A percentile compares a stretch with the other conserved stretches of the same genome.
Conservation (phyloP, 2,797 vertebrate species). For the Hoplostethus mediterraneus region DNA sequence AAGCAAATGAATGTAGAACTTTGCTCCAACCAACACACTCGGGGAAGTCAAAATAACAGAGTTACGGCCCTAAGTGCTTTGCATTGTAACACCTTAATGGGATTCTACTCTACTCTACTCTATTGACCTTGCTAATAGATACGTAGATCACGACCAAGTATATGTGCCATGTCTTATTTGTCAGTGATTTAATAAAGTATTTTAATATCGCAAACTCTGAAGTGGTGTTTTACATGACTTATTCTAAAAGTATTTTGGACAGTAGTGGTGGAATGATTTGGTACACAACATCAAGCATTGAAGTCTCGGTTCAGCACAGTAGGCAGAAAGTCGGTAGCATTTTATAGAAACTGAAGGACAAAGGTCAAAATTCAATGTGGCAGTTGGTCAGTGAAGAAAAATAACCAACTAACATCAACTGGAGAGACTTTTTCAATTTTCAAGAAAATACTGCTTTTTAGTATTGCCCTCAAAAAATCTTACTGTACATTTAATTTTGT, state of each 20-base stretch:
- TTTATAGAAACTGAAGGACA: no score
- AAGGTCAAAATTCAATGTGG: neutral
- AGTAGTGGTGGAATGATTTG: neutral
- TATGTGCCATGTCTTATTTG: slow-evolving; percentile 15
- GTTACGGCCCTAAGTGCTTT: neutral
- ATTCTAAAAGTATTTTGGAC: neutral
- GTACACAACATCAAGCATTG: neutral
- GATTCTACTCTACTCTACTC: neutral
- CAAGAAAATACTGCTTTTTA: no score
- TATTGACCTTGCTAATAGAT: neutral
- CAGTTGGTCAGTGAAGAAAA: neutral
- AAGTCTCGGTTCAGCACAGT: no score
- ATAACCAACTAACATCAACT: no score
- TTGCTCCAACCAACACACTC: neutral
- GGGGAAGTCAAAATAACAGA: neutral
- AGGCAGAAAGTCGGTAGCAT: neutral
- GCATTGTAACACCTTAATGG: neutral
- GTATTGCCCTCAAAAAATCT: neutral
- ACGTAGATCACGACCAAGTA: neutral
- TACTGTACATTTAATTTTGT: neutral
- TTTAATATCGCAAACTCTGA: slow-evolving; percentile 19
- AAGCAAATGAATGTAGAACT: neutral
- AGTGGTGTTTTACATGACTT: neutral
- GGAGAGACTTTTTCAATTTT: neutral
- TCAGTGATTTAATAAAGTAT: slow-evolving; percentile 47